Base-by-base conservation (phyloP, 1,140 invertebrate genomes). In the Drosophila arizonae region DNA sequence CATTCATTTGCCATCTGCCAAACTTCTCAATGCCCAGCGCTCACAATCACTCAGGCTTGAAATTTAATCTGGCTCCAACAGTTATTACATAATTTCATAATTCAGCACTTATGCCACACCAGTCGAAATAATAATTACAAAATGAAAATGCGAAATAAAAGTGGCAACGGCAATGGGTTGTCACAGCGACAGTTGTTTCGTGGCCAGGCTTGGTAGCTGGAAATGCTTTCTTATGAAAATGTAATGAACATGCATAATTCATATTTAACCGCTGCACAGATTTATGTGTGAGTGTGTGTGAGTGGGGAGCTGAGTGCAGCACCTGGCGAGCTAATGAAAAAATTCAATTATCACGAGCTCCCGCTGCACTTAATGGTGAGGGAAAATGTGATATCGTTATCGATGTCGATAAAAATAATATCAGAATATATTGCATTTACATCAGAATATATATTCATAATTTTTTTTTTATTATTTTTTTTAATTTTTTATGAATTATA, bases 201-300 rank as follows among this genome's bases (percentile, higher is more conserved):
- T 39, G 3, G 10, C 36, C 36, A 13, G 10, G 10, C 36, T 39
- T 2, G 36, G 36, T 39, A 21, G 15, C 6, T 46, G 43, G 15
- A 46, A 15, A 6, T 15, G 4, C 24, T 28, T 24, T 13, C 15
- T 54, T 55, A 62, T 69, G 56, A 52, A 68, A 67, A 33, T 60
- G 61, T 69, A 62, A 69, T 69, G 54, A 62, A 63, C 58, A 46
- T 39, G 36, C 67, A 63, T 69, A 69, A 69, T 69, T 69, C 50
- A 50, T 28, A 54, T 69, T 46, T 54, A 41, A 41, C 28, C 21
- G 11, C 33, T 57, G 26, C 17, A 24, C 4, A 57, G 54, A 67
- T 67, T 67, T 57, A 67, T 67, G 33, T 33, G 33, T 1, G 1
- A n/a, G n/a, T n/a, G n/a, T n/a, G n/a, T n/a, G n/a, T n/a, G 2